These are phyloP conservation scores for Eretmocerus hayati DNA, from an alignment of 2,888 invertebrate genomes.

Conservation along the genomic window DNA sequence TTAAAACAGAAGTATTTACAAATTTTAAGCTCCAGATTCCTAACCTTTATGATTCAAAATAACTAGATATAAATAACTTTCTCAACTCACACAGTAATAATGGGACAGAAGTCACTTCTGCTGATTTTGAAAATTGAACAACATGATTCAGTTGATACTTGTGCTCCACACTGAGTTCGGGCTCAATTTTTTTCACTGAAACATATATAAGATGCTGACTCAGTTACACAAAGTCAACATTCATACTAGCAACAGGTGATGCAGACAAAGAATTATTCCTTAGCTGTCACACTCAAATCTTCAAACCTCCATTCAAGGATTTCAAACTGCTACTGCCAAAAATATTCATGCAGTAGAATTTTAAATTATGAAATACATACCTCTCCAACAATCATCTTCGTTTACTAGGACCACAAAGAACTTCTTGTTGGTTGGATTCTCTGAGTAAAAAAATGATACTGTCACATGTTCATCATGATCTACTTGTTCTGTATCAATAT, in stretches of 20 bases:
- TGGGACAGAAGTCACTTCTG: conserved; percentile 27
- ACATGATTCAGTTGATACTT: conserved; percentile 25
- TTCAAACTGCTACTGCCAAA: neutral
- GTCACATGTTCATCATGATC: conserved; percentile 27
- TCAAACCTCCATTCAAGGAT: too few relatives aligned
- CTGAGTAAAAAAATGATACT: conserved; percentile 31
- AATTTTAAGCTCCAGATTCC: too few relatives aligned
- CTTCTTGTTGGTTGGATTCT: conserved; percentile 27
- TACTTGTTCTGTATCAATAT: conserved; percentile 24
- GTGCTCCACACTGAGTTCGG: conserved; percentile 30
- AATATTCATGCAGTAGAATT: neutral
- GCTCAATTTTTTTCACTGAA: conserved; percentile 37
- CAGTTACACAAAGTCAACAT: too few relatives aligned
- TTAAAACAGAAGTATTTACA: too few relatives aligned
- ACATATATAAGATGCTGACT: conserved; percentile 15
- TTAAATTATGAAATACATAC: too few relatives aligned
- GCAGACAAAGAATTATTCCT: neutral
- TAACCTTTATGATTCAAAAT: conserved; percentile 17
- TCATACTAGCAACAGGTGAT: too few relatives aligned
- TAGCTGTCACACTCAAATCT: too few relatives aligned
- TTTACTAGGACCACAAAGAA: conserved; percentile 31
- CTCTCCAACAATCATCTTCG: conserved; percentile 31
- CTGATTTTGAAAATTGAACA: conserved; percentile 27
- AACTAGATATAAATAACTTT: conserved; percentile 31
- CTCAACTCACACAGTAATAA: conserved; percentile 34